Base-by-base conservation (phyloP, 2,797 vertebrate species). In the Menidia menidia region DNA sequence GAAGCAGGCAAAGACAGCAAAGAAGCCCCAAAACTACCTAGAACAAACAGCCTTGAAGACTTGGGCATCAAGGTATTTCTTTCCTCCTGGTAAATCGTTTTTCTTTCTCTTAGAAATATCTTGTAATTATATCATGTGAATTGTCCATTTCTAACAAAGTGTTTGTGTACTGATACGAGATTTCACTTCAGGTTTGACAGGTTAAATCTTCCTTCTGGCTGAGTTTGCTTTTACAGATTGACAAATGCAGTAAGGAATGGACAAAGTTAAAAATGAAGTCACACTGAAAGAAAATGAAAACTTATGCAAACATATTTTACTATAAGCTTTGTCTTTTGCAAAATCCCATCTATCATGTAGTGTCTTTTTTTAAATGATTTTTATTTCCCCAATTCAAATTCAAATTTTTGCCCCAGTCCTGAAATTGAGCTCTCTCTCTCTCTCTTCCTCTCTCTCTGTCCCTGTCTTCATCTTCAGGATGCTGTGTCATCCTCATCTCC, bases 31-130 rank as follows among this genome's bases (percentile, higher is more conserved):
- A 89, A 91, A 59, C 74, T 96, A 47, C 91, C 86, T 13, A 92
- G 95, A 82, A 94, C 94, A 16, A 96, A 95, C 93, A 97, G 97
- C 69, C 89, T 98, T 13, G 96, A 97, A 71, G 95, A 97, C 44
- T 84, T 97, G 25, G 96, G 95, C 48, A 93, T 97, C 62, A 93
- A 95, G 95, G 96, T 97, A 70, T 56, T 62, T 63, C 5, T 32
- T 12, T n/a, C 16, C 25, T n/a, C 14, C 50, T 31, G 19, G 19
- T 51, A 30, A 51, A 51, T 30, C 2, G 13, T 16, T 2, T n/a
- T 47, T 47, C 35, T 47, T n/a, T 47, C 8, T 8, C 15, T 48
- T 50, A 48, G 12, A 50, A 50, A 19, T 19, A 25, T 50, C n/a
- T 31, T 32, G 4, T 43, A 5, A 14, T 1, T 11, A 16, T 50